Conservation (phyloP, 92 coral and sea anemone genomes). For the Porites cylindrica region DNA sequence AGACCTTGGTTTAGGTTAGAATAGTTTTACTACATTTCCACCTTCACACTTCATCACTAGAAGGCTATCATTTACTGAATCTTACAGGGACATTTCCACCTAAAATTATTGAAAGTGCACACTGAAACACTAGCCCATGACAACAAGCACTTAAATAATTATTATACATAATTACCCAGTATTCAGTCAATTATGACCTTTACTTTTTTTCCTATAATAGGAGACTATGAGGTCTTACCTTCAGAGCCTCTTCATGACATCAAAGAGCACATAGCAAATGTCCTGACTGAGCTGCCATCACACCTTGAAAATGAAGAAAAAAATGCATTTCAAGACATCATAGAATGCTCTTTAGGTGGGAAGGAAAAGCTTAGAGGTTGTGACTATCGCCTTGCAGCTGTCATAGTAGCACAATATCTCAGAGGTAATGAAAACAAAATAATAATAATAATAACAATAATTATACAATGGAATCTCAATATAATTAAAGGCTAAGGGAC, state of each 20-base stretch:
- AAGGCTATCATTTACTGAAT: not conserved
- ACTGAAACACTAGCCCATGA: no score
- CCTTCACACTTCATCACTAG: no score
- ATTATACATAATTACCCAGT: not conserved
- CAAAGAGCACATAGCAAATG: constrained; percentile 67
- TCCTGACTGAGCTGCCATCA: constrained; percentile 47
- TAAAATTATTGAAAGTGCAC: not conserved
- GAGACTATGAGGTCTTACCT: constrained; percentile 65
- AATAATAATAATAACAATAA: no score
- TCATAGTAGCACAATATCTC: constrained; percentile 37
- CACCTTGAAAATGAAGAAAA: constrained; percentile 50
- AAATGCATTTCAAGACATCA: constrained; percentile 2
- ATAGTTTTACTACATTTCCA: not conserved
- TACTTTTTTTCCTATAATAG: not conserved
- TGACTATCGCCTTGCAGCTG: constrained; percentile 66
- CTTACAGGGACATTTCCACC: not conserved
- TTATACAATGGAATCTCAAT: no score
- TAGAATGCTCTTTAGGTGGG: constrained; percentile 49
- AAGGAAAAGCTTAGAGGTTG: constrained; percentile 54
- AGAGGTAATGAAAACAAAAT: not conserved
- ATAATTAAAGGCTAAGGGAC: no score
- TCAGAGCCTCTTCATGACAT: constrained; percentile 71
- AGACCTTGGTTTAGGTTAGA: constrained; percentile 9
- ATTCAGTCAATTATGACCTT: not conserved
- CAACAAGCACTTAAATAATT: not conserved